phyloP scores from a whole-genome alignment of 2,797 vertebrate genomes.

The Gymnoscopelus microlampas region DNA sequence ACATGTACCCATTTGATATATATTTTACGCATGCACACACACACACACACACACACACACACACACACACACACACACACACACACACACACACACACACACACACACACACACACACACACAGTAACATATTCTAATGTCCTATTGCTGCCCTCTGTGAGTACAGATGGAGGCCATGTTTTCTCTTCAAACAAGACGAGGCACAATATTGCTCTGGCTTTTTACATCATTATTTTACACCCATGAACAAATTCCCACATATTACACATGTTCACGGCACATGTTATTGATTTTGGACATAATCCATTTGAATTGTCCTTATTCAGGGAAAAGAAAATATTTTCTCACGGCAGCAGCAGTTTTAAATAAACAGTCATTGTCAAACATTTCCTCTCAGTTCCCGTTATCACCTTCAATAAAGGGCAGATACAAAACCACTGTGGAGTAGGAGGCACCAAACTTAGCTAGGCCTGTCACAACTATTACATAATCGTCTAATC shows the following conservation, averaged over 20 bases:
- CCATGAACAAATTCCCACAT: too few relatives aligned
- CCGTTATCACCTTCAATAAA: not conserved
- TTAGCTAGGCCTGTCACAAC: too few relatives aligned
- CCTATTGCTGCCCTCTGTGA: conserved; percentile 8
- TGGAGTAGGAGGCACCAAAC: not conserved
- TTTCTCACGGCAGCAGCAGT: too few relatives aligned
- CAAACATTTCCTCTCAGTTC: not conserved
- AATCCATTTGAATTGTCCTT: too few relatives aligned
- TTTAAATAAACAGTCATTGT: not conserved
- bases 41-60: conserved; percentile 9
- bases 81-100: conserved; percentile 7
- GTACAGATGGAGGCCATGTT: conserved; percentile 16
- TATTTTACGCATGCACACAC: conserved; percentile 22
- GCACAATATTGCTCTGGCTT: not conserved
- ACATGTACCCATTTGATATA: too few relatives aligned
- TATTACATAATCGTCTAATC: too few relatives aligned
- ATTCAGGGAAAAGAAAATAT: too few relatives aligned
- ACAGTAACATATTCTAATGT: conserved; percentile 19
- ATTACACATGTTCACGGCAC: too few relatives aligned
- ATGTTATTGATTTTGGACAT: too few relatives aligned
- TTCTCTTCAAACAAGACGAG: conserved; percentile 20
- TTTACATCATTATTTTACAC: too few relatives aligned
- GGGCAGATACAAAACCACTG: not conserved
- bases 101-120: not conserved
- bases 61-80: conserved; percentile 9